Conservation (phyloP, 2,888 invertebrate species). For the Julus scandinavius region DNA sequence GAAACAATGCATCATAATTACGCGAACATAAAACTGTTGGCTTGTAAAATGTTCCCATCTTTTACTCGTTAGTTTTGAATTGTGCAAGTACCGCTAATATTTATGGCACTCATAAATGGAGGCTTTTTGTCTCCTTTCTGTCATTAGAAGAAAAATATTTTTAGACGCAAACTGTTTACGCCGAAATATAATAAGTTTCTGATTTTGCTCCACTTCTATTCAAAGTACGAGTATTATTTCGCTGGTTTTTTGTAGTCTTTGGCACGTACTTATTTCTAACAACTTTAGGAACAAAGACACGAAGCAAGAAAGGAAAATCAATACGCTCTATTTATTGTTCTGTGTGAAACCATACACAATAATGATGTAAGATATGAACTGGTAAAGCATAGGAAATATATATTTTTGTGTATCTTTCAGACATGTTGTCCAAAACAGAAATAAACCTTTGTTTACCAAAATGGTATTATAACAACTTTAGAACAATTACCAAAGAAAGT, state of each 20-base stretch:
- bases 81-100: constrained; percentile 12
- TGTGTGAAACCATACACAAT: constrained; percentile 11
- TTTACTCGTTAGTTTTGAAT: constrained; percentile 28
- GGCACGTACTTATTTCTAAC: constrained; percentile 46
- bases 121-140: constrained; percentile 2
- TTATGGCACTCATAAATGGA: constrained; percentile 12
- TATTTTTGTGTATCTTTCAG: neutral
- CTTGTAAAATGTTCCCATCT: neutral
- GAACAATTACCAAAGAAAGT: neutral
- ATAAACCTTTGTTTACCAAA: neutral
- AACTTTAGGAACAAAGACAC: constrained; percentile 41
- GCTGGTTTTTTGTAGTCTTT: constrained; percentile 14
- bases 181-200: constrained; percentile 45
- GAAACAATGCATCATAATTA: constrained; percentile 40
- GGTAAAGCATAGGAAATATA: neutral
- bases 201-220: constrained; percentile 31
- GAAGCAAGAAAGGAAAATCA: constrained; percentile 36
- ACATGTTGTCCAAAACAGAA: neutral
- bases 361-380: constrained; percentile 20
- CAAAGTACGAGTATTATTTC: constrained; percentile 43
- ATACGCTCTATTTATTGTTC: constrained; percentile 42
- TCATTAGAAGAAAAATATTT: constrained; percentile 12
- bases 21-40: neutral
- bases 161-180: constrained; percentile 33
- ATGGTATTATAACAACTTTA: neutral